Percentiles rank a stretch among this genome's conserved stretches.
These are phyloP conservation scores for Drepanosiphum platanoidis DNA, from an alignment of 2,888 invertebrate species.

Conservation along the genomic window DNA sequence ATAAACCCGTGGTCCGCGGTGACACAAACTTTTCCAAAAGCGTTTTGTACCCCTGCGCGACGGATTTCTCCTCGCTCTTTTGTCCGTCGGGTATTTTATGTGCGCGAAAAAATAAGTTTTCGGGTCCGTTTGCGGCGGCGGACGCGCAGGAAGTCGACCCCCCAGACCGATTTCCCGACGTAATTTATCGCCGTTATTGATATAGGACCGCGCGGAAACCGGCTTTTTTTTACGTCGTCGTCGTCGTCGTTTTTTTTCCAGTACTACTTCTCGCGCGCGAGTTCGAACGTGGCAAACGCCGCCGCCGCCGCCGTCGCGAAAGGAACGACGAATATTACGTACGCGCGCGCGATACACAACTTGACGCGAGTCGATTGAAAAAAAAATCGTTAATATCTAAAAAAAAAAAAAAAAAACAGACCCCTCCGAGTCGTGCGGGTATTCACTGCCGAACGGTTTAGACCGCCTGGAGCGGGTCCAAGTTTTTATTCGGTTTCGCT, in stretches of 20 bases:
- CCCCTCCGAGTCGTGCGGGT: not conserved
- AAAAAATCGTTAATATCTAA: not conserved
- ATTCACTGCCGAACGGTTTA: not conserved
- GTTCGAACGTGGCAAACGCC: too few relatives aligned
- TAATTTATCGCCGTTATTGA: constrained; percentile 9
- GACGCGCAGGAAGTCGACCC: constrained; percentile 4
- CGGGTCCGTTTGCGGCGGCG: not conserved
- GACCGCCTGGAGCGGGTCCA: constrained; percentile 20
- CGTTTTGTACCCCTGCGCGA: constrained; percentile 34
- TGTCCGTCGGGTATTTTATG: constrained; percentile 43
- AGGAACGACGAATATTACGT: too few relatives aligned
- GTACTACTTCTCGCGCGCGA: not conserved
- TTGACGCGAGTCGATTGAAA: not conserved
- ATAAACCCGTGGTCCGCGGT: constrained; percentile 8
- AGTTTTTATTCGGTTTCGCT: too few relatives aligned
- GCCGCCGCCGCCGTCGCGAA: too few relatives aligned
- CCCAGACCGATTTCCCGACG: not conserved
- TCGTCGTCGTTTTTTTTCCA: not conserved
- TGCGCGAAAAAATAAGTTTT: constrained; percentile 50
- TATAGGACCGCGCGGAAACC: not conserved
- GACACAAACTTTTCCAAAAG: constrained; percentile 39
- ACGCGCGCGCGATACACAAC: too few relatives aligned
- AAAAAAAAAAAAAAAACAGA: not conserved
- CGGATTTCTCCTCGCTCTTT: not conserved
- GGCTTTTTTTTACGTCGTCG: not conserved